Evolutionary conservation across 2,797 vertebrate genomes (phyloP), one percentile per base, ranked within the genome.

Genomic region (Hypotaenidia okinawae): DNA sequence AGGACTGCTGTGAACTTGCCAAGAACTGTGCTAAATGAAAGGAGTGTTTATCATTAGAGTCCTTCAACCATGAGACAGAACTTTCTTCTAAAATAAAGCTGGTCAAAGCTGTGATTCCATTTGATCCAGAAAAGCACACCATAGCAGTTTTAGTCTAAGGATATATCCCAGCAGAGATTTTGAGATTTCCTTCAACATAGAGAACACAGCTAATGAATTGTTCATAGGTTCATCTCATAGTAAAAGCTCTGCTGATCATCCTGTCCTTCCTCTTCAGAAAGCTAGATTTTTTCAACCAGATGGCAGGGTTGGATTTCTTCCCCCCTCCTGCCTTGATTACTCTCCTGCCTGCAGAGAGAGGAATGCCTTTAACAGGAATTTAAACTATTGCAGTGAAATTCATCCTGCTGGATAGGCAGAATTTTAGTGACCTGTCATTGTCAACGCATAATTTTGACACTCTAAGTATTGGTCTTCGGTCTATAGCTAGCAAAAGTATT

Each of bases 1-100:
- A 94, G 22, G 67, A 87, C 28, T 77, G 41, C 84, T 83, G 51
- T 92, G 89, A 82, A 88, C 32, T 95, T 86, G 92, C 55, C 74
- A 95, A 95, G 62, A 92, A 45, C 87, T 63, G 77, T 84, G 63
- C 61, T 92, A 87, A 92, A 86, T 3, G 18, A 67, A 90, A 95
- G 18, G 35, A 61, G 16, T 70, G 82, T 92, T 82, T 80, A 85
- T 73, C 63, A 81, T 75, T 79, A 25, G 33, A 83, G 5, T 59
- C 52, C 72, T 81, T 63, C 1, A 16, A 93, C 54, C 58, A 79
- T 63, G 67, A 86, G 37, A 74, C 11, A 76, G 77, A 94, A 67
- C 15, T 49, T 84, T 92, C 32, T 59, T n/a, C 58, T 89, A 43
- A 83, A 93, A 94, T 82, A 69, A 74, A 84, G 25, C 37, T 39